These are phyloP conservation scores for Dendrocincla tyrannina DNA, from an alignment of 2,797 vertebrate genomes.

Conservation along the genomic window DNA sequence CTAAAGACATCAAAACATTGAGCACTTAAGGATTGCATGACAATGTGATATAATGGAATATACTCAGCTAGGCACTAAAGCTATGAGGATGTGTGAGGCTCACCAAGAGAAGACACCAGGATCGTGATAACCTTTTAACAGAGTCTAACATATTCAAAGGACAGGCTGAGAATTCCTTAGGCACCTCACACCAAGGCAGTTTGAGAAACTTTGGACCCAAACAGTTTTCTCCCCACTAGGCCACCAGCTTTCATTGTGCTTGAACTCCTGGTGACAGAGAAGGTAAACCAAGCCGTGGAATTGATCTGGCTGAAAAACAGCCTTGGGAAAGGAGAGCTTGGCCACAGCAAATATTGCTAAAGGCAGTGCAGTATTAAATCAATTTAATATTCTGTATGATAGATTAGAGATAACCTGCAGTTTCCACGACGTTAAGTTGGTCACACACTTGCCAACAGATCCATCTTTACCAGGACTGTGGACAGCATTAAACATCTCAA, in stretches of 20 bases:
- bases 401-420: not conserved
- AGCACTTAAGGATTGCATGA: not conserved
- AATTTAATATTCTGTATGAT: not conserved
- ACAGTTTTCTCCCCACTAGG: not conserved
- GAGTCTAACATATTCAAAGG: not conserved
- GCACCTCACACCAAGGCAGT: not conserved
- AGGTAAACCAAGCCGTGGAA: not conserved
- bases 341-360: not conserved
- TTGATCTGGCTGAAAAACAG: not conserved
- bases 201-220: not conserved
- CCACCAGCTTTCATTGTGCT: not conserved
- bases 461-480: not conserved
- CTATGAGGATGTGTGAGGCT: not conserved
- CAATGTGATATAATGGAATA: not conserved
- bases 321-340: not conserved
- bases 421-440: not conserved
- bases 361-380: not conserved
- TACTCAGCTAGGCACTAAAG: not conserved
- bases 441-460: not conserved
- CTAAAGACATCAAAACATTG: not conserved
- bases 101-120: not conserved
- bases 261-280: not conserved
- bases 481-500: not conserved
- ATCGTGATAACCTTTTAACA: not conserved
- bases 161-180: not conserved